These are phyloP conservation scores for Himalopsyche japonica DNA, from an alignment of 2,888 invertebrate genomes.

Conservation along the genomic window DNA sequence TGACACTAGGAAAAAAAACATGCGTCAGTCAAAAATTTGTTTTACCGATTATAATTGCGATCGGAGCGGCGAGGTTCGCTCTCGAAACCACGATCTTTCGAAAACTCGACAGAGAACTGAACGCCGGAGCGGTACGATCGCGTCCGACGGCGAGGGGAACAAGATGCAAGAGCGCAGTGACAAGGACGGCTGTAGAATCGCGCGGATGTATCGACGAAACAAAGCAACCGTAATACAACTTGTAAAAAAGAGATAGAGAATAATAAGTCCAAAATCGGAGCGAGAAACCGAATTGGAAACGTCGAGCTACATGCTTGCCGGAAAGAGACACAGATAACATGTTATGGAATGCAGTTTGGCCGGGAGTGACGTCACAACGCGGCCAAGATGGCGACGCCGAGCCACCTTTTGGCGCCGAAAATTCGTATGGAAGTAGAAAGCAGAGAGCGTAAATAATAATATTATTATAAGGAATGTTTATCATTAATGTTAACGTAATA, in stretches of 20 bases:
- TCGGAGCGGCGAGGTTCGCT: not conserved
- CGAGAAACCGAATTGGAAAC: not conserved
- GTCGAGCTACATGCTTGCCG: constrained; percentile 17
- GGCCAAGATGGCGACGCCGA: constrained; percentile 15
- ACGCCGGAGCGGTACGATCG: not conserved
- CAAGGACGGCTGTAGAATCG: not conserved
- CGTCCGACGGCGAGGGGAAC: not conserved
- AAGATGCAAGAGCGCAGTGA: not conserved
- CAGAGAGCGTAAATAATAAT: constrained; percentile 3
- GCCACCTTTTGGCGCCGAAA: constrained; percentile 33
- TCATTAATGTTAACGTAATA: not conserved
- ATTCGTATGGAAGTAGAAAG: constrained; percentile 18
- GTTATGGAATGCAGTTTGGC: constrained; percentile 33
- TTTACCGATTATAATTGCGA: not conserved
- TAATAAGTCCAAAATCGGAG: not conserved
- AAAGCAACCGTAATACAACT: not conserved
- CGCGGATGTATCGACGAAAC: not conserved
- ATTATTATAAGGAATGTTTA: not conserved
- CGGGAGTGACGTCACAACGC: constrained; percentile 30
- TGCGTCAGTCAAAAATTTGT: not conserved
- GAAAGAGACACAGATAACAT: constrained; percentile 14
- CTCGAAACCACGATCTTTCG: not conserved
- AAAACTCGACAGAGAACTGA: not conserved
- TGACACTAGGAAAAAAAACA: not conserved
- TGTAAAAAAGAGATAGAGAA: not conserved